Evolutionary conservation across 2,797 vertebrate species (phyloP).

Genomic region (Aldrovandia affinis): DNA sequence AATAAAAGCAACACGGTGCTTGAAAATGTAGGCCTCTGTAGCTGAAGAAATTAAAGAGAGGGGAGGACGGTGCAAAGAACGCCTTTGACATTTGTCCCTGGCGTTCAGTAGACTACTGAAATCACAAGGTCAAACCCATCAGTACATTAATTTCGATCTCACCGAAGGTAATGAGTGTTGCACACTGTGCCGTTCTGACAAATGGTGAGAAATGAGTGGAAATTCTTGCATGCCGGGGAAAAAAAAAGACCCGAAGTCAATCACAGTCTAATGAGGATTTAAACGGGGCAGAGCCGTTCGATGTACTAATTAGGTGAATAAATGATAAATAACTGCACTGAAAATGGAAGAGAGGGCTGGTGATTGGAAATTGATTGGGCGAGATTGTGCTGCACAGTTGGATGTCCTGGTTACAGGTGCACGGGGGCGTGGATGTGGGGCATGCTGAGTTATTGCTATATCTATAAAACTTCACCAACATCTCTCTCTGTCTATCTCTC

Average conservation of each 20-base stretch:
- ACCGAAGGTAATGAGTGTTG: neutral
- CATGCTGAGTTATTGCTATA: too few relatives aligned
- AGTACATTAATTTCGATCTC: neutral
- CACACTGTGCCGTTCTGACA: neutral
- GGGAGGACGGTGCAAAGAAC: too few relatives aligned
- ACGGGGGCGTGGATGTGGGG: too few relatives aligned
- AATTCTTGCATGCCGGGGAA: neutral
- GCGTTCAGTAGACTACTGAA: too few relatives aligned
- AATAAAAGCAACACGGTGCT: too few relatives aligned
- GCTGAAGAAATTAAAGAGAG: too few relatives aligned
- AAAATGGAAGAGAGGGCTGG: neutral
- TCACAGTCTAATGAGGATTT: constrained; percentile 5
- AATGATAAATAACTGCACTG: neutral
- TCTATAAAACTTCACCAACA: neutral
- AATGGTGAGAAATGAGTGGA: neutral
- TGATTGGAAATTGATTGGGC: neutral
- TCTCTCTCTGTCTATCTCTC: too few relatives aligned
- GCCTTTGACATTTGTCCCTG: too few relatives aligned
- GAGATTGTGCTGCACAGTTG: too few relatives aligned
- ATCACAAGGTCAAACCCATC: too few relatives aligned
- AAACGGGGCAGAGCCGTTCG: neutral
- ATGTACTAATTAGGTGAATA: constrained; percentile 20
- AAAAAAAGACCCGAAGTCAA: neutral
- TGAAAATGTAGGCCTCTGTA: too few relatives aligned
- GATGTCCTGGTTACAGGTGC: too few relatives aligned